Base-by-base conservation (phyloP, 2,888 invertebrate genomes). In the Amphimallon solstitiale region DNA sequence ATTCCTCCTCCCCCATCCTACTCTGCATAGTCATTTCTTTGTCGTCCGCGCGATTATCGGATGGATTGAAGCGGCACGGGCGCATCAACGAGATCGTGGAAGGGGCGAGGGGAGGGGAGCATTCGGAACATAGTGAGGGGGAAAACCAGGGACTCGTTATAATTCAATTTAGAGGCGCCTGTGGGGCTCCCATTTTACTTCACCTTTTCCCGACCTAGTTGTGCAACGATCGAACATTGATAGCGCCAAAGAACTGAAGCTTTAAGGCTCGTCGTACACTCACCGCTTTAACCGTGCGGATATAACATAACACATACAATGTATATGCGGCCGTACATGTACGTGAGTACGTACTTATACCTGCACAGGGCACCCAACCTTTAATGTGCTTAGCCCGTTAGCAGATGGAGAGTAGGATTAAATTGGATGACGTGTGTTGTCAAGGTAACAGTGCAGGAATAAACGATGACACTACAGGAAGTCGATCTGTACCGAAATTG, bases 381-480 rank as follows among this genome's bases (percentile, higher is more conserved):
- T 70, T 72, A 71, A 70, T 70, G 70, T 70, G 70, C 70, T 72
- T 68, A 70, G 69, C 66, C 68, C 69, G 70, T 70, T 68, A 71
- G 69, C 35, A 17, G 37, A 71, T 69, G 68, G 65, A 67, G 69
- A 51, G 29, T 5, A 59, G 70, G 72, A 72, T 73, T 70, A 73
- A 68, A 70, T 68, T 69, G 69, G 65, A 63, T 66, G 72, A 69
- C 68, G 65, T 67, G 29, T 29, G 74, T 75, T 72, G 73, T 72
- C 74, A 74, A 74, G 74, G 75, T 74, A 74, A 74, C 73, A 71
- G 43, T 46, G 34, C 45, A 45, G 59, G 59, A 59, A 59, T 59
- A 46, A 59, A 40, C 59, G 59, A 59, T 59, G 59, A 59, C 59
- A 45, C 46, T 62, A 62, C 49, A 48, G 62, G 62, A 62, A 62